phyloP scores from a whole-genome alignment of 2,113 vertebrate genomes.

The Chaetodon auriga region DNA sequence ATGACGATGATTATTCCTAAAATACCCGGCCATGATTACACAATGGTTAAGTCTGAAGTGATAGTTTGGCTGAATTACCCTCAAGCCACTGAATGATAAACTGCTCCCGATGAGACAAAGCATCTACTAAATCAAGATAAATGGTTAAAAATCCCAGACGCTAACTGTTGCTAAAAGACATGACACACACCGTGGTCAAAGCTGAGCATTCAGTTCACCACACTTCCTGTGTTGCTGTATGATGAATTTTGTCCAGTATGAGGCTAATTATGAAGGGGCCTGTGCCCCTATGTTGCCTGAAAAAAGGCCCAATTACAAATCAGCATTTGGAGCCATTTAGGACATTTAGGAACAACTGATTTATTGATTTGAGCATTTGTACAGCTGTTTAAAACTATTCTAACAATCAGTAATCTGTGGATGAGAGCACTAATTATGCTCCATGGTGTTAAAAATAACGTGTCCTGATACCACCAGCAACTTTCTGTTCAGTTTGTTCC shows the following conservation, averaged over 20 bases:
- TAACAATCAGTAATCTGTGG: slow-evolving; percentile 13
- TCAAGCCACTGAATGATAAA: neutral
- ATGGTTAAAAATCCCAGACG: neutral
- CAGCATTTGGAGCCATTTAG: neutral
- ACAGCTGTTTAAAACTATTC: neutral
- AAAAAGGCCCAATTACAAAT: neutral
- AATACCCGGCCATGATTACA: neutral
- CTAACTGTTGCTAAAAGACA: neutral
- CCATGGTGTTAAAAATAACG: neutral
- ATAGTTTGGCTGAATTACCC: neutral
- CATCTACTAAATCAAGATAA: neutral
- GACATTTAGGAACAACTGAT: neutral
- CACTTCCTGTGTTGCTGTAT: neutral
- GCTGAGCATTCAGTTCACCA: neutral
- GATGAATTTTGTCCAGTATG: neutral
- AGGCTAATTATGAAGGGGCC: neutral
- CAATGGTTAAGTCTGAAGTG: neutral
- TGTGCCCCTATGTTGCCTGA: neutral
- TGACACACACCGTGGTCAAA: neutral
- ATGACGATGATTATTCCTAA: neutral
- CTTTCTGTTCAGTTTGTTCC: neutral
- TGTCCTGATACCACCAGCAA: neutral
- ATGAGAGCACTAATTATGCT: neutral
- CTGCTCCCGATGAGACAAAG: neutral
- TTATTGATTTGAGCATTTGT: neutral